phyloP scores from a whole-genome alignment of 2,888 invertebrate genomes.

The Pomacea canaliculata region DNA sequence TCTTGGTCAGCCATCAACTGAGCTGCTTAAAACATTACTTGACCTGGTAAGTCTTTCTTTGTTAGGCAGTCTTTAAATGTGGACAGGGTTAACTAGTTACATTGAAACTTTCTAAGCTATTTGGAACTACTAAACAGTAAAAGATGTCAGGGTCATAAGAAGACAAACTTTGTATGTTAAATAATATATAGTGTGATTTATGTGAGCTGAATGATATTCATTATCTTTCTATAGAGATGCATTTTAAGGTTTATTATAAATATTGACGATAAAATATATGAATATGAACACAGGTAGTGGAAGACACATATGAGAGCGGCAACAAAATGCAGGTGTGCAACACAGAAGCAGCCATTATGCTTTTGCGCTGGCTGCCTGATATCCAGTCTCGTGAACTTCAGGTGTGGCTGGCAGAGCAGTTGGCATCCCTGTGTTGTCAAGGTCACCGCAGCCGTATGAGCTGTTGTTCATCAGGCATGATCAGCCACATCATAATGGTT shows the following conservation, averaged over 20 bases:
- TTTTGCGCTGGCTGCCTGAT: conserved; percentile 73
- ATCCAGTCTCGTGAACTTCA: conserved; percentile 67
- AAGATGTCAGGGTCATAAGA: too few species aligned
- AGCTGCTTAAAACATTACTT: conserved; percentile 71
- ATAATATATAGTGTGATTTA: too few species aligned
- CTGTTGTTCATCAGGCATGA: conserved; percentile 73
- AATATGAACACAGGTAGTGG: conserved; percentile 50
- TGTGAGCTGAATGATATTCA: too few species aligned
- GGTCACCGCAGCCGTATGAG: conserved; percentile 72
- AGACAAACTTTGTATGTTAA: too few species aligned
- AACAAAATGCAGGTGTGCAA: conserved; percentile 63
- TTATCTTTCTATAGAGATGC: too few species aligned
- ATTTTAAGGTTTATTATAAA: too few species aligned
- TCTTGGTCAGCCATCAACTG: conserved; percentile 71
- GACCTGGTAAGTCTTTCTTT: conserved; percentile 68
- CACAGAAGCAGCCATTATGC: conserved; percentile 72
- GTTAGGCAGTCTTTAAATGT: not conserved
- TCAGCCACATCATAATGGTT: conserved; percentile 71
- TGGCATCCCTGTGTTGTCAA: conserved; percentile 64
- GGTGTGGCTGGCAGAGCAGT: conserved; percentile 71
- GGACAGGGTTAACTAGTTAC: too few species aligned
- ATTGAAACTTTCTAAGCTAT: too few species aligned
- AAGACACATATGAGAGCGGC: conserved; percentile 45
- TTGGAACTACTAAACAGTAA: too few species aligned
- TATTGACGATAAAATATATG: not conserved